These are phyloP conservation scores for Tenthredo distinguenda DNA, from an alignment of 2,888 invertebrate genomes.

Conservation along the genomic window DNA sequence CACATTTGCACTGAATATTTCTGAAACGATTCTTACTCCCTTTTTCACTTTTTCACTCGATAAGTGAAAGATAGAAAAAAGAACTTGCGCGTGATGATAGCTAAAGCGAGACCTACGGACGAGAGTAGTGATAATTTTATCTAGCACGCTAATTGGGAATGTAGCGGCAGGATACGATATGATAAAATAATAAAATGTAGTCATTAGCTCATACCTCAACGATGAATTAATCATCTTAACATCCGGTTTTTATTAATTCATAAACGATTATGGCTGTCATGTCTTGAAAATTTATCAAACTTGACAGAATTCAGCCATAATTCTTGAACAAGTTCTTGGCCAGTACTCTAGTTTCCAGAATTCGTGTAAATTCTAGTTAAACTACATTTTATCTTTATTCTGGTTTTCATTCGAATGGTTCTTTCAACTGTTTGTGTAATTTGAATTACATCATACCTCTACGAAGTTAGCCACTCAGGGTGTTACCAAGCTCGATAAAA, in stretches of 20 bases:
- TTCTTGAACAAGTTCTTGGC: neutral
- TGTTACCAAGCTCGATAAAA: neutral
- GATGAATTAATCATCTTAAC: conserved; percentile 19
- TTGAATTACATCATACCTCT: neutral
- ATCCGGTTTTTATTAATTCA: conserved; percentile 3
- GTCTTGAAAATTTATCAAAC: conserved; percentile 20
- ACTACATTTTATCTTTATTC: neutral
- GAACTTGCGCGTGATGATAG: conserved; percentile 4
- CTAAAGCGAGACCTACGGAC: neutral
- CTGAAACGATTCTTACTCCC: neutral
- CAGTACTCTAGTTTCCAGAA: neutral
- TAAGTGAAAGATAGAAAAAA: neutral
- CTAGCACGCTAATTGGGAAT: conserved; percentile 20
- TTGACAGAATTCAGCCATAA: conserved; percentile 1
- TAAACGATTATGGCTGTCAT: neutral
- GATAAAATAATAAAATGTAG: conserved; percentile 26
- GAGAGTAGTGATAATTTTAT: neutral
- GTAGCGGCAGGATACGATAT: conserved; percentile 1
- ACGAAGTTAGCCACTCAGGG: neutral
- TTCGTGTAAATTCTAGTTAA: neutral
- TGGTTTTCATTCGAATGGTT: neutral
- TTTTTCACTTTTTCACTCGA: neutral
- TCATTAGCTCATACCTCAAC: neutral
- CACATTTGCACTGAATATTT: neutral
- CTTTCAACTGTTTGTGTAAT: neutral